Evolutionary conservation across 2,113 vertebrate species (phyloP).

Genomic region (Bagarius yarrelli): DNA sequence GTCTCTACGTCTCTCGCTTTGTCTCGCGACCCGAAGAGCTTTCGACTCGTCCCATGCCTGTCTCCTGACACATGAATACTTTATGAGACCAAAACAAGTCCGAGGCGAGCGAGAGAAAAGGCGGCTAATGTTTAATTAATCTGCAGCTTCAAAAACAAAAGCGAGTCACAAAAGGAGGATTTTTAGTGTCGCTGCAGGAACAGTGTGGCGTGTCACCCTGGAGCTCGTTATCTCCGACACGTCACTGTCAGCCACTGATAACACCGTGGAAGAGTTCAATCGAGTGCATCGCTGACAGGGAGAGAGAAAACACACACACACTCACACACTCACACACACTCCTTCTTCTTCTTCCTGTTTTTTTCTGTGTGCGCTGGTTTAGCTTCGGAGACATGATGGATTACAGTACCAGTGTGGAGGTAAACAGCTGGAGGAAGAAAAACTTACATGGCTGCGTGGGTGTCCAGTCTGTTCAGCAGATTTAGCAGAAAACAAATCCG

Average conservation of each 20-base stretch:
- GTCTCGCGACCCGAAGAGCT: constrained; percentile 42
- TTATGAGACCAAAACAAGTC: constrained; percentile 70
- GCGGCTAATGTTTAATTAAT: constrained; percentile 78
- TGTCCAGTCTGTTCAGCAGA: neutral
- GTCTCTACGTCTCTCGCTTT: constrained; percentile 61
- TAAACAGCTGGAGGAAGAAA: constrained; percentile 26
- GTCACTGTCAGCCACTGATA: constrained; percentile 64
- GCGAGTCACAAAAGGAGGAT: constrained; percentile 68
- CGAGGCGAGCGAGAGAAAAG: constrained; percentile 64
- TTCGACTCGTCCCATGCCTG: constrained; percentile 58
- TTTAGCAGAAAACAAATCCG: neutral
- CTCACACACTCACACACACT: neutral
- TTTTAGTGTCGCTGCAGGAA: constrained; percentile 54
- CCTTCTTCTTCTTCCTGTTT: neutral
- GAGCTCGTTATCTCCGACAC: constrained; percentile 59
- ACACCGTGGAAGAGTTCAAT: constrained; percentile 57
- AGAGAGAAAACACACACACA: constrained; percentile 45
- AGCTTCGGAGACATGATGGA: constrained; percentile 29
- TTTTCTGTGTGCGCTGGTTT: neutral
- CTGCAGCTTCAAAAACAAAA: constrained; percentile 73
- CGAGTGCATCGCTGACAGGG: constrained; percentile 57
- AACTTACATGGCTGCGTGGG: neutral
- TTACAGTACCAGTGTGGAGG: constrained; percentile 25
- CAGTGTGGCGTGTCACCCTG: constrained; percentile 43
- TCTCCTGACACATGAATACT: constrained; percentile 67